Base-by-base conservation (phyloP, 2,113 vertebrate genomes). In the Oenanthe oenanthe region DNA sequence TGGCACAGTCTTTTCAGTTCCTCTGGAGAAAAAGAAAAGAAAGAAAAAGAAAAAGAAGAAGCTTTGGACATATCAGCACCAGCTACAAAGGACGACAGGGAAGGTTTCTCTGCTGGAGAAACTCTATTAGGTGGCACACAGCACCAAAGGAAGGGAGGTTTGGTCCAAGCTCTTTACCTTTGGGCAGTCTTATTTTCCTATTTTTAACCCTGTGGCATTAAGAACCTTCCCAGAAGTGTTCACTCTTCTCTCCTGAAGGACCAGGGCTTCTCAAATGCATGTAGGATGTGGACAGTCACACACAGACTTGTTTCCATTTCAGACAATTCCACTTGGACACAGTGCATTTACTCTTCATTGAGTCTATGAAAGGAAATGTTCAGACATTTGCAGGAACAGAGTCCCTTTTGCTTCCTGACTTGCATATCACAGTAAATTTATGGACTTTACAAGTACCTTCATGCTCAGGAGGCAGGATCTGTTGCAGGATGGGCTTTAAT, bases 1-100 rank as follows among this genome's bases (percentile, higher is more conserved):
- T 88, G 68, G 60, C 68, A 67, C 13, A 73, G 45, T 36, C 88
- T 89, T 95, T 95, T 86, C 80, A 90, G 56, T 28, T 86, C 31
- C 17, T 89, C 48, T 53, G 34, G 21, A 3, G 2, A 1, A 15
- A 22, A 36, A 43, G 34, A 42, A 61, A 9, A 18, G 42, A 61
- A 57, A 48, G 15, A 34, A 38, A 28, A 31, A 50, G 58, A 72
- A 57, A 62, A 56, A 42, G 20, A 6, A 67, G 42, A 42, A 89
- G 26, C 56, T 74, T 12, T 71, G 54, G 66, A 45, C 15, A 22
- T 53, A 32, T 14, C 66, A 65, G 63, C 12, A 5, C 42, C 75
- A 62, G 62, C 70, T 88, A 79, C 71, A 79, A 73, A 88, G 56
- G 54, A 56, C 58, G 43, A 25, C 29, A 76, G 36, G 51, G 42